Base-by-base conservation (phyloP, 1,140 invertebrate genomes). In the Hycleus phaleratus region DNA sequence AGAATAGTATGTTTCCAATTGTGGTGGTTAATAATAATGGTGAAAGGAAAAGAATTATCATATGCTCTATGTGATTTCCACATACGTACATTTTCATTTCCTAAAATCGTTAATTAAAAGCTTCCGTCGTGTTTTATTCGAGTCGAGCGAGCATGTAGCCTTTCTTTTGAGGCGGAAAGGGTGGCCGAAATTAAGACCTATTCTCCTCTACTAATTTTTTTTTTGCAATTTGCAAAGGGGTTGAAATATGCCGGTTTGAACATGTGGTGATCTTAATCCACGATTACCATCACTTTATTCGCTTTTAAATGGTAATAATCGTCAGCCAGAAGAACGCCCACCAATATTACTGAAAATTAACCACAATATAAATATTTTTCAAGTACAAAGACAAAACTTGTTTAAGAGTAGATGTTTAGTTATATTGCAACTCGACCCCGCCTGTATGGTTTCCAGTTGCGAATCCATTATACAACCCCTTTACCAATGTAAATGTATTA, bases 341-440 rank as follows among this genome's bases (percentile, higher is more conserved):
- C 43, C 1, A 9, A 9, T 11, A 42, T 42, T 10, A 42, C 11
- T 42, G 40, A 10, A 6, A 24, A 45, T 26, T 48, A 58, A 63
- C 62, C 61, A 59, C 56, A 67, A 64, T 61, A 69, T 67, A 69
- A 69, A 69, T 65, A 67, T 69, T 69, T 69, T 67, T 67, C 56
- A 32, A 64, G 61, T 57, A 67, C 67, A 69, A 69, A 69, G 67
- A 69, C 67, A 69, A 69, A 69, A 69, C 67, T 69, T 67, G 64
- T 65, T 67, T 69, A 32, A 32, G 7, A 32, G 32, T 32, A 7
- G 32, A 32, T 32, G 7, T 18, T 18, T 18, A 18, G 63, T 61
- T 64, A 67, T 67, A 65, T 65, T 61, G 62, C 61, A 56, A 58
- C 65, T 62, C 67, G 61, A 56, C 65, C 65, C 61, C 59, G 53